Percentiles rank a stretch among this genome's conserved stretches.
Evolutionary conservation across 2,797 vertebrate species (phyloP).

Genomic region (Gadopsis marmoratus): DNA sequence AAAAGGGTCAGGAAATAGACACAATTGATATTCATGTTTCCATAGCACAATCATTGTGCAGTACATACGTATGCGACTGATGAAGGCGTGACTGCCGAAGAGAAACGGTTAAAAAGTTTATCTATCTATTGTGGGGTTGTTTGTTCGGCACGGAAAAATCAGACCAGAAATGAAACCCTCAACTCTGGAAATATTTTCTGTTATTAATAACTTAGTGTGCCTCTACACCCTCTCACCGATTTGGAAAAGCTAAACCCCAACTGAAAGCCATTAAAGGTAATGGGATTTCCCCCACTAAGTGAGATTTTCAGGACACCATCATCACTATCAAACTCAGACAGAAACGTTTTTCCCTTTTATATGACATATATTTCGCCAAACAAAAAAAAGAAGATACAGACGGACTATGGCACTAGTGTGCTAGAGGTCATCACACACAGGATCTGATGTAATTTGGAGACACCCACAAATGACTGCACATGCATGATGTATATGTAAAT

Average conservation of each 20-base stretch:
- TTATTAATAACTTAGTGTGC: conserved; percentile 50
- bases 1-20: neutral
- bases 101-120: neutral
- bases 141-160: conserved; percentile 52
- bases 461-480: conserved; percentile 22
- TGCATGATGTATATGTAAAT: conserved; percentile 31
- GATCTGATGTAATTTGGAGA: conserved; percentile 26
- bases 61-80: neutral
- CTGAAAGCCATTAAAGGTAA: conserved; percentile 32
- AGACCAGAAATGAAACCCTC: conserved; percentile 61
- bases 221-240: conserved; percentile 31
- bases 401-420: neutral
- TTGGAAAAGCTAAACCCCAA: conserved; percentile 62
- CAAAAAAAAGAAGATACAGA: neutral
- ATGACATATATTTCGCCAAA: conserved; percentile 2
- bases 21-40: neutral
- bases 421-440: conserved; percentile 8
- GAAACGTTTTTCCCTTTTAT: neutral
- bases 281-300: conserved; percentile 59
- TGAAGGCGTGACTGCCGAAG: neutral
- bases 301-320: conserved; percentile 43
- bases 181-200: conserved; percentile 65
- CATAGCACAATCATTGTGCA: neutral
- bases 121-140: conserved; percentile 22
- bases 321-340: conserved; percentile 4